A percentile compares a stretch with the other conserved stretches of the same genome.
These are phyloP conservation scores for Cryptops parisi DNA, from an alignment of 2,888 invertebrate species.

Conservation along the genomic window DNA sequence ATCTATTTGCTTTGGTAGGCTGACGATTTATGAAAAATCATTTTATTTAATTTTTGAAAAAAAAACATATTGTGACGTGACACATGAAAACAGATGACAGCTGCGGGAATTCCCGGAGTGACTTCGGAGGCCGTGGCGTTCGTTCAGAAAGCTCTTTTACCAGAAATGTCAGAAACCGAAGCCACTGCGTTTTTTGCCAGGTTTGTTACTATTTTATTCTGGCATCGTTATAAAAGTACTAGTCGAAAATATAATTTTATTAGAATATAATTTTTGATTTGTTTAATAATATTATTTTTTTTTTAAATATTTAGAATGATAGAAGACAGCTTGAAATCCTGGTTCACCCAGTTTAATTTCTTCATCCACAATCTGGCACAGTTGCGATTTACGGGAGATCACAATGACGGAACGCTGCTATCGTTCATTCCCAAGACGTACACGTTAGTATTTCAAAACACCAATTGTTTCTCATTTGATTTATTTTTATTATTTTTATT, in stretches of 20 bases:
- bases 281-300: neutral
- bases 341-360: conserved; percentile 96
- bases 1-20: conserved; percentile 75
- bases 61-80: too few relatives aligned
- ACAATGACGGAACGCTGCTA: conserved; percentile 43
- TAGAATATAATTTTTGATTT: neutral
- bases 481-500: neutral
- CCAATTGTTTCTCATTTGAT: neutral
- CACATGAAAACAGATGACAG: conserved; percentile 90
- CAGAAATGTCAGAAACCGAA: conserved; percentile 81
- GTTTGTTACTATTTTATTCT: too few relatives aligned
- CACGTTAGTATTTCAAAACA: conserved; percentile 47
- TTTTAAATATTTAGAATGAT: conserved; percentile 49
- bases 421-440: conserved; percentile 90
- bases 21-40: neutral
- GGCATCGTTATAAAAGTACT: too few relatives aligned
- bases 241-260: neutral
- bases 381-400: conserved; percentile 76
- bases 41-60: neutral
- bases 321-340: conserved; percentile 79
- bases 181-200: conserved; percentile 85
- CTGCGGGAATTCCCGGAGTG: conserved; percentile 81
- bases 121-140: conserved; percentile 81
- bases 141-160: conserved; percentile 75
- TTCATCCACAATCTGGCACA: conserved; percentile 95